Conservation (phyloP, 2,888 invertebrate species). For the Leptinotarsa peninsularis region DNA sequence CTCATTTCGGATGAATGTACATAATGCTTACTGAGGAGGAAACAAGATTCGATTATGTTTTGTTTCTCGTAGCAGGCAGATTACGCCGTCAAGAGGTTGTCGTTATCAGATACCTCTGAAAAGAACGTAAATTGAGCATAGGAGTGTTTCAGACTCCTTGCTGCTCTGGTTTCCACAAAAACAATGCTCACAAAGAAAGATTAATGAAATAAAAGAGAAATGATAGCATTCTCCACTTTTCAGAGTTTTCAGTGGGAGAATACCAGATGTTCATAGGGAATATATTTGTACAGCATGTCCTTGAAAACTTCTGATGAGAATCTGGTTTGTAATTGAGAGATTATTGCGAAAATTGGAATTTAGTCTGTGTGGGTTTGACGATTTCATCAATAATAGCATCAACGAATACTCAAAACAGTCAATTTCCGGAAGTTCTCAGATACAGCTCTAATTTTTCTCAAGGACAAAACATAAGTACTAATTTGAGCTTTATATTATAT, state of each 20-base stretch:
- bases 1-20: constrained; percentile 33
- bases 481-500: too few relatives aligned
- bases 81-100: constrained; percentile 13
- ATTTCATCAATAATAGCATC: too few relatives aligned
- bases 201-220: constrained; percentile 3
- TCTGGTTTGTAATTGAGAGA: too few relatives aligned
- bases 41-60: constrained; percentile 27
- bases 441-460: too few relatives aligned
- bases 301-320: not conserved
- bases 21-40: constrained; percentile 33
- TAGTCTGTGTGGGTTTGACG: too few relatives aligned
- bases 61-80: constrained; percentile 2
- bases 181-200: constrained; percentile 9
- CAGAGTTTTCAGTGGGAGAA: not conserved
- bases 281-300: not conserved
- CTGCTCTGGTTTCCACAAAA: not conserved
- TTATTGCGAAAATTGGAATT: too few relatives aligned
- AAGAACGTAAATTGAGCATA: not conserved
- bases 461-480: too few relatives aligned
- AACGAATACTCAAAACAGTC: too few relatives aligned
- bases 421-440: too few relatives aligned
- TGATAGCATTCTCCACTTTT: not conserved
- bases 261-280: not conserved
- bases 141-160: constrained; percentile 1
- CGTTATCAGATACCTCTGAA: constrained; percentile 7